Conservation (phyloP, 2,113 vertebrate genomes). For the Rutilus rutilus region DNA sequence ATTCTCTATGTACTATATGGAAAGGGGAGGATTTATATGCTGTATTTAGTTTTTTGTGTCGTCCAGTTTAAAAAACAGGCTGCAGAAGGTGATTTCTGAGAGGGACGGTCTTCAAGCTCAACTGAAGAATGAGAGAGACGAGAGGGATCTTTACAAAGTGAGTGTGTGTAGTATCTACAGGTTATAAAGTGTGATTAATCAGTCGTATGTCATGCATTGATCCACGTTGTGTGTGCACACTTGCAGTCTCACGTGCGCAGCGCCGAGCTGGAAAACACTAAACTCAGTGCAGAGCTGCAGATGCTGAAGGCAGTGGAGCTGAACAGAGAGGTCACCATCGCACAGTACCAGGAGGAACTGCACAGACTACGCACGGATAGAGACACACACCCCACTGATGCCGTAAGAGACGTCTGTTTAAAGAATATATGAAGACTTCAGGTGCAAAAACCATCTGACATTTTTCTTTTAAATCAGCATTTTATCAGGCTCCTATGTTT, state of each 20-base stretch:
- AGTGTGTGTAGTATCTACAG: slow-evolving; percentile 3
- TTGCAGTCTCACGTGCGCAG: slow-evolving; percentile 91
- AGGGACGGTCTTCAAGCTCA: slow-evolving; percentile 88
- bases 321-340: slow-evolving; percentile 90
- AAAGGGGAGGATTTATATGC: neutral
- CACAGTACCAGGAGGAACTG: slow-evolving; percentile 93
- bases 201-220: neutral
- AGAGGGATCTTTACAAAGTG: slow-evolving; percentile 94
- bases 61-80: slow-evolving; percentile 86
- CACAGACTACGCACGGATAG: slow-evolving; percentile 86
- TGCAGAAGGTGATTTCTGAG: slow-evolving; percentile 87
- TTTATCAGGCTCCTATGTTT: no score
- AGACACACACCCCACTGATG: slow-evolving; percentile 80
- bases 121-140: slow-evolving; percentile 94
- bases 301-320: slow-evolving; percentile 92
- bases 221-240: slow-evolving; percentile 12
- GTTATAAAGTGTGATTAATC: neutral
- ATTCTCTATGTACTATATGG: neutral
- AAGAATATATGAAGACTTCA: neutral
- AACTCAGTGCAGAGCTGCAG: slow-evolving; percentile 92
- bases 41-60: slow-evolving; percentile 14
- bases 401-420: slow-evolving; percentile 70
- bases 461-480: no score
- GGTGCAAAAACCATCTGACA: no score
- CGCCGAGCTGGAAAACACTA: slow-evolving; percentile 95